A percentile compares a stretch with the other conserved stretches of the same genome.
Evolutionary conservation across 1,140 invertebrate species (phyloP).

Genomic region (Piezodorus guildinii): DNA sequence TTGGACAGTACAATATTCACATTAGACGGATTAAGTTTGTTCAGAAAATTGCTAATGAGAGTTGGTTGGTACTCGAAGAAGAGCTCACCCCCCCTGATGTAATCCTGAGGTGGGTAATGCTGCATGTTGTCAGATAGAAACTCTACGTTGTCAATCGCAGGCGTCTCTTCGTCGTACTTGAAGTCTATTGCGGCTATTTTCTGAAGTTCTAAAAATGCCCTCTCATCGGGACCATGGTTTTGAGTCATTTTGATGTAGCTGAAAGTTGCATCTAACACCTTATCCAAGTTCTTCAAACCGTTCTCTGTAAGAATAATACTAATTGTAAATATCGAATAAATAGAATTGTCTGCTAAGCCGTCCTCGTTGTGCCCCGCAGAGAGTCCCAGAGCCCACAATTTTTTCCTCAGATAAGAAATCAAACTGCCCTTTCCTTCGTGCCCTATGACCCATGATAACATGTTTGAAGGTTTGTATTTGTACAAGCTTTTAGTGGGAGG

Average conservation of each 20-base stretch:
- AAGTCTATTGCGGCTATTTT: slow-evolving; percentile 53
- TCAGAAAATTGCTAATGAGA: slow-evolving; percentile 51
- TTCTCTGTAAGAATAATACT: slow-evolving; percentile 65
- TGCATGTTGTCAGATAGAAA: slow-evolving; percentile 67
- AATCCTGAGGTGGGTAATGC: slow-evolving; percentile 60
- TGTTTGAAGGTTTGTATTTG: slow-evolving; percentile 62
- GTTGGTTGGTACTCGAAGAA: slow-evolving; percentile 70
- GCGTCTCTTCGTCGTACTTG: slow-evolving; percentile 52
- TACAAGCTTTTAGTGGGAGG: slow-evolving; percentile 62
- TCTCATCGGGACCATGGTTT: slow-evolving; percentile 45
- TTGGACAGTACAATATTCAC: slow-evolving; percentile 62
- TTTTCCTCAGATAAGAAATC: slow-evolving; percentile 66
- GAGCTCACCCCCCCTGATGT: slow-evolving; percentile 54
- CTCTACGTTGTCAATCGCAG: slow-evolving; percentile 67
- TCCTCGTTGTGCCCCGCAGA: slow-evolving; percentile 58
- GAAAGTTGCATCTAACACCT: slow-evolving; percentile 57
- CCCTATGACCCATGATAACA: slow-evolving; percentile 70
- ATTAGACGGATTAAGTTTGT: slow-evolving; percentile 52
- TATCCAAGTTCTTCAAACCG: slow-evolving; percentile 56
- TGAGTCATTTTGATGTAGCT: slow-evolving; percentile 60
- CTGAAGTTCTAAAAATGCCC: slow-evolving; percentile 65
- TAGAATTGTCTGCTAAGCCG: slow-evolving; percentile 46
- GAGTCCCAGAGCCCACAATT: slow-evolving; percentile 75
- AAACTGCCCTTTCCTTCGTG: slow-evolving; percentile 82
- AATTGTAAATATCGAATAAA: slow-evolving; percentile 50